Conservation (phyloP, 2,888 invertebrate species). For the Oscheius sp. region DNA sequence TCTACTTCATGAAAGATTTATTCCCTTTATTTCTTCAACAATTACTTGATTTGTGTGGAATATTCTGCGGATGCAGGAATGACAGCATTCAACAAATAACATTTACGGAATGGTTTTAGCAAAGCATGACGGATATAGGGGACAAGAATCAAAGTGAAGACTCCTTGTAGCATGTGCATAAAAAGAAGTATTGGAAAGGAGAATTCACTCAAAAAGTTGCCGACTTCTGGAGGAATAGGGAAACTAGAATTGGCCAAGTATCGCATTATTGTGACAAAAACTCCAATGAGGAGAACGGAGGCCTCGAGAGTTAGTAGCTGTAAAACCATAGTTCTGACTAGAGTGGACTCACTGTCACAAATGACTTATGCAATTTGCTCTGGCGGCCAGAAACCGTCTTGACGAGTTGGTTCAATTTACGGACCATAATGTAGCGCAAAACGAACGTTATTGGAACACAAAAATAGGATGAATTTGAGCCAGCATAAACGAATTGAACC, state of each 20-base stretch:
- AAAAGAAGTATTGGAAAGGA: background rate
- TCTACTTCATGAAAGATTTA: too few relatives aligned
- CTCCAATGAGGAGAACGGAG: constrained; percentile 2
- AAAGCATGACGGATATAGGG: background rate
- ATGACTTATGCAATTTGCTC: background rate
- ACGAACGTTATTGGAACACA: background rate
- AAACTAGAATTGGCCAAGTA: background rate
- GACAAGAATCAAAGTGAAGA: background rate
- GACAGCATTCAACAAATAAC: too few relatives aligned
- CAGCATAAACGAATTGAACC: background rate
- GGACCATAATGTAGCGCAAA: background rate
- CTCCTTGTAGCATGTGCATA: background rate
- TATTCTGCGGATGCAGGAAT: too few relatives aligned
- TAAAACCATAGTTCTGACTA: background rate
- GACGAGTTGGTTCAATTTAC: background rate
- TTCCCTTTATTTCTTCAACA: too few relatives aligned
- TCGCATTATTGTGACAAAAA: background rate
- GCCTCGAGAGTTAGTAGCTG: constrained; percentile 7
- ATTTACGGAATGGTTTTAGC: background rate
- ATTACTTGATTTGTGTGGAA: too few relatives aligned
- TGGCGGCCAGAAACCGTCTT: background rate
- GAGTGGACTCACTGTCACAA: background rate
- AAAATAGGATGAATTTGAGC: background rate
- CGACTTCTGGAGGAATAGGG: background rate
- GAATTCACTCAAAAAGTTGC: background rate